Evolutionary conservation across 1,140 invertebrate genomes (phyloP).

Genomic region (Ceratosolen solmsi): DNA sequence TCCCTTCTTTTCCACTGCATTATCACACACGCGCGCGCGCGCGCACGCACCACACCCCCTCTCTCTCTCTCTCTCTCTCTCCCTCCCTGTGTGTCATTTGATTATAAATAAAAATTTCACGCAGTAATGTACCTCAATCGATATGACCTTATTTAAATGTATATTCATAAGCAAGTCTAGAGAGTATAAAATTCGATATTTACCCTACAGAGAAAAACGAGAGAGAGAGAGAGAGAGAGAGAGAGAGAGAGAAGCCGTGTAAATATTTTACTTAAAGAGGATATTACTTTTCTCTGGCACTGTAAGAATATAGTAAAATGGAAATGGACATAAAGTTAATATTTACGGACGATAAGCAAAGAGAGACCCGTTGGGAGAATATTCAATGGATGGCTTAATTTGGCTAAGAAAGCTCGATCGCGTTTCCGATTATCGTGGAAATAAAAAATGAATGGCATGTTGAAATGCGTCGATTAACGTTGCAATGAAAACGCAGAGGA

Average conservation of each 20-base stretch:
- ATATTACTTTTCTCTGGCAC: no score
- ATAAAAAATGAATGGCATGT: slow-evolving; percentile 10
- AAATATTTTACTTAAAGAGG: not conserved
- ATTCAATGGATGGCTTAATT: slow-evolving; percentile 1
- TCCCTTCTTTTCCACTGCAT: no score
- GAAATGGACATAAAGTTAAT: not conserved
- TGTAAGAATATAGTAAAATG: slow-evolving; percentile 27
- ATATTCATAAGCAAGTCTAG: not conserved
- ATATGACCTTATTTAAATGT: slow-evolving; percentile 57
- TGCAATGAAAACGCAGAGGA: not conserved
- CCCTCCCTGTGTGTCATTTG: no score
- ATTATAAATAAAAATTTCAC: slow-evolving; percentile 55
- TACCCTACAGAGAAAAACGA: slow-evolving; percentile 29
- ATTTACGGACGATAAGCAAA: not conserved
- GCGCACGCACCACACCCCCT: not conserved
- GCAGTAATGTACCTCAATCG: slow-evolving; percentile 52
- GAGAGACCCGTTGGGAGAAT: not conserved
- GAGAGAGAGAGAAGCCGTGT: slow-evolving; percentile 25
- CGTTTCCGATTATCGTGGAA: not conserved
- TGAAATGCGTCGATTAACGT: not conserved
- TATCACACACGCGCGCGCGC: no score
- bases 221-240: slow-evolving; percentile 20
- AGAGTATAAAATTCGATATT: slow-evolving; percentile 44
- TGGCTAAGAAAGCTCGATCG: not conserved
- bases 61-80: not conserved